phyloP scores from a whole-genome alignment of 2,888 invertebrate species.

The Platycheirus albimanus region DNA sequence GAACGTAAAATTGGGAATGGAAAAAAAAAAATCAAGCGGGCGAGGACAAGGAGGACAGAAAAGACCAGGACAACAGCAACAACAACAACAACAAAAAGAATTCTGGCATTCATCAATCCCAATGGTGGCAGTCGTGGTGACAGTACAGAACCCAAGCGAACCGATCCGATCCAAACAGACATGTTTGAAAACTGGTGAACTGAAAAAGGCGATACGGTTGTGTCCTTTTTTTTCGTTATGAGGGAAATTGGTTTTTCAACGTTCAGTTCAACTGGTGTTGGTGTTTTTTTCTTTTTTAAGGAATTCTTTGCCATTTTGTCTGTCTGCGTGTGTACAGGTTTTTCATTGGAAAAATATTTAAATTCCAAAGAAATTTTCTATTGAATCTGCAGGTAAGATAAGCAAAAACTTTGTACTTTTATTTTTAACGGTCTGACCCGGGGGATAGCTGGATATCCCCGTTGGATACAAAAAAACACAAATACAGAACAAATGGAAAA shows the following conservation, averaged over 20 bases:
- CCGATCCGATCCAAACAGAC: constrained; percentile 19
- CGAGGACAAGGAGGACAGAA: neutral
- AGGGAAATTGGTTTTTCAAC: constrained; percentile 31
- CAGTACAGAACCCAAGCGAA: constrained; percentile 8
- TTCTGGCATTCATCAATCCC: constrained; percentile 3
- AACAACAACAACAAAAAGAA: neutral
- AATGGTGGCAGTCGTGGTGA: constrained; percentile 16
- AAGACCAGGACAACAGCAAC: constrained; percentile 1
- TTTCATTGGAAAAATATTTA: constrained; percentile 61
- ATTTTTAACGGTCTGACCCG: constrained; percentile 15
- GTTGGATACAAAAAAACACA: constrained; percentile 8
- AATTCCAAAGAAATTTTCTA: constrained; percentile 52
- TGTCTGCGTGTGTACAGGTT: constrained; percentile 22
- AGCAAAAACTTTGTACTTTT: constrained; percentile 23
- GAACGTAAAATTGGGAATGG: constrained; percentile 36
- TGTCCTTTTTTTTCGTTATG: constrained; percentile 6
- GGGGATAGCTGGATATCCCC: constrained; percentile 9
- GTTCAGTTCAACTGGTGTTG: neutral
- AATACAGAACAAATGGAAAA: constrained; percentile 10
- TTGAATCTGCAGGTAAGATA: constrained; percentile 69
- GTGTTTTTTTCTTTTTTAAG: neutral
- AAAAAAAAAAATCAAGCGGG: neutral
- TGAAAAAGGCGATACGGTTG: constrained; percentile 51
- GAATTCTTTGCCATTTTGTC: constrained; percentile 10
- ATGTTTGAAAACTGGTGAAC: constrained; percentile 32